phyloP scores from a whole-genome alignment of 2,797 vertebrate genomes.

The Tokudaia muenninki region DNA sequence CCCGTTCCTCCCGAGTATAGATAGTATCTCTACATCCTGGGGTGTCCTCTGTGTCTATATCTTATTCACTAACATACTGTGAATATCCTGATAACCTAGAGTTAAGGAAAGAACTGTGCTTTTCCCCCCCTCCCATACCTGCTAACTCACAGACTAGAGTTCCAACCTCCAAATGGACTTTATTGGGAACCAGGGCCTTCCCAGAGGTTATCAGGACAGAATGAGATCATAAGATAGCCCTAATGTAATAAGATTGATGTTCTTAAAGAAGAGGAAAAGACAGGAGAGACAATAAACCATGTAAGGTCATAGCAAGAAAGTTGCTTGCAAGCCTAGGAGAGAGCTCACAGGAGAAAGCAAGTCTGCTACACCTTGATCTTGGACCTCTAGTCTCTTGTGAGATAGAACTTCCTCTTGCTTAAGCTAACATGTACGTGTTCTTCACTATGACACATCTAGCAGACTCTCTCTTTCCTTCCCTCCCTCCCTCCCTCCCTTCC shows the following conservation, averaged over 20 bases:
- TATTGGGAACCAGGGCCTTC: not conserved
- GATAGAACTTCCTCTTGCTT: not conserved
- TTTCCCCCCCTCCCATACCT: rapidly evolving
- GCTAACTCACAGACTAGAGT: not conserved
- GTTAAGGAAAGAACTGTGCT: not conserved
- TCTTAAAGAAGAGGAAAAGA: not conserved
- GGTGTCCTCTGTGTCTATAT: not conserved
- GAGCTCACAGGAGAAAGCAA: not conserved
- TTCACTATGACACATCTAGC: not conserved
- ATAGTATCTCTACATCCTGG: not conserved
- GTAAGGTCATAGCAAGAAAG: not conserved
- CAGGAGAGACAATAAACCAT: not conserved
- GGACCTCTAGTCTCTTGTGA: not conserved
- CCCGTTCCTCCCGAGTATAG: no score
- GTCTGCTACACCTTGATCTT: not conserved
- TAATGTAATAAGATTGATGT: not conserved
- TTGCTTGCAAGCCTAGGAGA: not conserved
- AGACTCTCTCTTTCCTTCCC: no score
- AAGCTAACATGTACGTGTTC: not conserved
- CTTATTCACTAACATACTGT: not conserved
- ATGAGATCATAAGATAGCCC: not conserved
- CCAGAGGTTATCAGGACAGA: not conserved
- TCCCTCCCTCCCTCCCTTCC: not conserved
- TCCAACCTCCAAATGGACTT: no score
- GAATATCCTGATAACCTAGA: not conserved